Evolutionary conservation across 2,888 invertebrate species (phyloP).

Genomic region (Eristalis intricaria): DNA sequence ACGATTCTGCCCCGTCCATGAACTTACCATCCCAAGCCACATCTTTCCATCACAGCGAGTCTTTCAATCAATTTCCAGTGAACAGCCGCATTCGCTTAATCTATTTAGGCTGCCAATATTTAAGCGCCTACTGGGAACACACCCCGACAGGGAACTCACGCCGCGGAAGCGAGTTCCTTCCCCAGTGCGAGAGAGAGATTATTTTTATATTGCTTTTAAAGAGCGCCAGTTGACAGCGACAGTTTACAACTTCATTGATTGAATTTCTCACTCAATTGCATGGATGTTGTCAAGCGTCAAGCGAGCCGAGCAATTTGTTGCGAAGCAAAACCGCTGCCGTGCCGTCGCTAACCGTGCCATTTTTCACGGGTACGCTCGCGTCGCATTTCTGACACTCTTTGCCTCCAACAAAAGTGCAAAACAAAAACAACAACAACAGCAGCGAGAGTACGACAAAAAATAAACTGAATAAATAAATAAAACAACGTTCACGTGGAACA

Average conservation of each 20-base stretch:
- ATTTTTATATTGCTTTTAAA: conserved; percentile 36
- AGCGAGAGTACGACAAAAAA: too few species aligned
- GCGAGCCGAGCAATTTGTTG: conserved; percentile 55
- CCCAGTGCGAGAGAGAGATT: neutral
- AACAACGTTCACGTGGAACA: conserved; percentile 17
- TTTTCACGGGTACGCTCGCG: conserved; percentile 14
- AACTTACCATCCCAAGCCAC: too few species aligned
- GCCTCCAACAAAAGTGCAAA: neutral
- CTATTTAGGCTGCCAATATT: conserved; percentile 21
- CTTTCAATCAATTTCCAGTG: too few species aligned
- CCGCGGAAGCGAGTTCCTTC: too few species aligned
- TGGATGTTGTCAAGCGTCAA: conserved; percentile 39
- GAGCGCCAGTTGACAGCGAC: conserved; percentile 43
- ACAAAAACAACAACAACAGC: neutral
- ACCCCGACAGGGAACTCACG: too few species aligned
- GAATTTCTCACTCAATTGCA: conserved; percentile 58
- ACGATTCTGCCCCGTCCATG: too few species aligned
- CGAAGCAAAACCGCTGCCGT: neutral
- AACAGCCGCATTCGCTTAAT: conserved; percentile 22
- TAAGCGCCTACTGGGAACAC: neutral
- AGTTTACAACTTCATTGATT: conserved; percentile 59
- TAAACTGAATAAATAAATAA: conserved; percentile 26
- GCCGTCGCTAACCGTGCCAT: conserved; percentile 18
- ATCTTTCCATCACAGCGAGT: too few species aligned
- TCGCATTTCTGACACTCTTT: neutral